These are phyloP conservation scores for Drosophila yakuba DNA, from an alignment of 1,140 invertebrate species.

Conservation along the genomic window DNA sequence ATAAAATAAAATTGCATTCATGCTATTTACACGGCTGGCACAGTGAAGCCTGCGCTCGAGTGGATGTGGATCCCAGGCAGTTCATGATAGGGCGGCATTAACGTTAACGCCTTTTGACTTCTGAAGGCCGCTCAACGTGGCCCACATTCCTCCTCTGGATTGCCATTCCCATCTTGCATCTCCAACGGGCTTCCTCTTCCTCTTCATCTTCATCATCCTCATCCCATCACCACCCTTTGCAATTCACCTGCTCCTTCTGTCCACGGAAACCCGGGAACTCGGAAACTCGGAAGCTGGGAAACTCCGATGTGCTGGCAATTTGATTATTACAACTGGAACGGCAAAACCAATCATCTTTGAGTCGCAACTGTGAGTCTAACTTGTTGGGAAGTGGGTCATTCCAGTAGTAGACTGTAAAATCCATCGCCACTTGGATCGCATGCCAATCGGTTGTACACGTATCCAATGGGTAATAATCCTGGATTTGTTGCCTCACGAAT, in stretches of 20 bases:
- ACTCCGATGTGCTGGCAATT: constrained; percentile 45
- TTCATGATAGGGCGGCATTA: constrained; percentile 22
- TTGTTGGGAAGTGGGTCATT: constrained; percentile 38
- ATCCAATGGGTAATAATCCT: constrained; percentile 28
- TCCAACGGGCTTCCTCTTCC: constrained; percentile 5
- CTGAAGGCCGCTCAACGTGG: constrained; percentile 47
- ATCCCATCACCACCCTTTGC: background rate
- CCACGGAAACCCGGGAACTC: constrained; percentile 1
- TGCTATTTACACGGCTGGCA: constrained; percentile 42
- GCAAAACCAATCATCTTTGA: constrained; percentile 59
- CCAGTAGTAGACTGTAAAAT: constrained; percentile 8
- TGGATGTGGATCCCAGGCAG: constrained; percentile 8
- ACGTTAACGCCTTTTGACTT: constrained; percentile 69
- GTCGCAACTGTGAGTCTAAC: constrained; percentile 25
- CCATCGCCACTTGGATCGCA: constrained; percentile 1
- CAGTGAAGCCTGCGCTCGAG: constrained; percentile 24
- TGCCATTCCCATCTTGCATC: background rate
- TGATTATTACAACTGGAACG: constrained; percentile 67
- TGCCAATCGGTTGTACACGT: constrained; percentile 8
- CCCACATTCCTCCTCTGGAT: constrained; percentile 36
- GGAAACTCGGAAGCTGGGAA: constrained; percentile 1
- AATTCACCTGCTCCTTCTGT: constrained; percentile 1
- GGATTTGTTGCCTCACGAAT: background rate
- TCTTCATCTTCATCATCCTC: background rate
- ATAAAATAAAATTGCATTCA: constrained; percentile 55